Evolutionary conservation across 2,888 invertebrate species (phyloP).

Genomic region (Drosophila lacicola): DNA sequence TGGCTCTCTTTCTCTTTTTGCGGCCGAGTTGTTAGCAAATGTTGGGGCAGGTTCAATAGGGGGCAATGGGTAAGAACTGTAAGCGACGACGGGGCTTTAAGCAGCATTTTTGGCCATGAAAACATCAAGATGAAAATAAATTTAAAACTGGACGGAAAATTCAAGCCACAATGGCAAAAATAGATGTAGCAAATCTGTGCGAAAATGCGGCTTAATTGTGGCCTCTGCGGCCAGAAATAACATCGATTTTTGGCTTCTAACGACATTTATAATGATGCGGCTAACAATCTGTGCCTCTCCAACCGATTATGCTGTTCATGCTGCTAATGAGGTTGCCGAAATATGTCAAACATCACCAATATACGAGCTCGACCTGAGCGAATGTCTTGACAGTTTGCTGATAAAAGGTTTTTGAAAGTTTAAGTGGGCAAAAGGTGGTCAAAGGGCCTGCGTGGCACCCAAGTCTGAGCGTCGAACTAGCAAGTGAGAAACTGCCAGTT

Average conservation of each 20-base stretch:
- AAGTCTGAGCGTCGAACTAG: too few relatives aligned
- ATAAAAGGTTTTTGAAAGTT: too few relatives aligned
- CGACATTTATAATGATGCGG: constrained; percentile 45
- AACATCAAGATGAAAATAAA: constrained; percentile 21
- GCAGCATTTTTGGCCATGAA: not conserved
- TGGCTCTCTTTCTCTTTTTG: constrained; percentile 4
- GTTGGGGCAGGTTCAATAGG: constrained; percentile 22
- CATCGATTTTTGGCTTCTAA: constrained; percentile 29
- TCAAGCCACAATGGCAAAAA: constrained; percentile 12
- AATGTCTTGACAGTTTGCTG: too few relatives aligned
- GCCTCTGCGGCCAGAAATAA: constrained; percentile 31
- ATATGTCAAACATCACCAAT: constrained; percentile 1
- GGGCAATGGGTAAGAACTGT: not conserved
- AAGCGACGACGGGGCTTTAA: not conserved
- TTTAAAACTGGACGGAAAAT: constrained; percentile 15
- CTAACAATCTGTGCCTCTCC: constrained; percentile 4
- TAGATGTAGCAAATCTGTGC: constrained; percentile 30
- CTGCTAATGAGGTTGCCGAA: constrained; percentile 40
- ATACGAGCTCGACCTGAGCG: not conserved
- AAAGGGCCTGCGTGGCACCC: too few relatives aligned
- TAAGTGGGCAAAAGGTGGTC: too few relatives aligned
- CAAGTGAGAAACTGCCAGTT: too few relatives aligned
- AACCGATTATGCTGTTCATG: constrained; percentile 31
- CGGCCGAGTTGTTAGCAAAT: not conserved
- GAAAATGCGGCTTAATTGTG: constrained; percentile 50